A percentile compares a stretch with the other conserved stretches of the same genome.
Conservation (phyloP, 2,797 vertebrate species). For the Tapera naevia region DNA sequence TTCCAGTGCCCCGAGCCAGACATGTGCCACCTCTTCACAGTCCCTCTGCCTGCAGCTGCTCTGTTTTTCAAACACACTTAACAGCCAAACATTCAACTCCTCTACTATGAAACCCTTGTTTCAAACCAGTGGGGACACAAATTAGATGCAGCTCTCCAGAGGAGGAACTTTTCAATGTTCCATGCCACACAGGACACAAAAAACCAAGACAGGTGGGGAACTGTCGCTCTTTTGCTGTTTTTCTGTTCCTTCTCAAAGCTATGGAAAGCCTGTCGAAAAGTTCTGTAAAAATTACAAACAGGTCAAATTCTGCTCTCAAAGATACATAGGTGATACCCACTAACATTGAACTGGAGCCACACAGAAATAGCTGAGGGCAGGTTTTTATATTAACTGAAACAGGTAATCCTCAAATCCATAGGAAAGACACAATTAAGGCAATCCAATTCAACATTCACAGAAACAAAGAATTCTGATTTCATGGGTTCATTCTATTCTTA, state of each 20-base stretch:
- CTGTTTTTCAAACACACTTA: background rate
- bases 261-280: background rate
- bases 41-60: background rate
- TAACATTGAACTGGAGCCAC: background rate
- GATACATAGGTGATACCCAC: background rate
- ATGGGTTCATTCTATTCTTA: conserved; percentile 14
- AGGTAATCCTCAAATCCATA: background rate
- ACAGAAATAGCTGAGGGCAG: background rate
- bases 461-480: conserved; percentile 36
- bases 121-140: background rate
- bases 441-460: background rate
- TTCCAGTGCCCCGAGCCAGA: background rate
- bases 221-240: background rate
- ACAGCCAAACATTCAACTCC: background rate
- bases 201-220: background rate
- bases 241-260: background rate
- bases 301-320: background rate
- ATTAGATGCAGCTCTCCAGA: background rate
- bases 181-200: background rate
- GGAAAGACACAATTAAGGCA: background rate
- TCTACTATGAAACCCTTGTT: background rate
- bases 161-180: background rate
- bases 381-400: background rate
- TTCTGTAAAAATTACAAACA: background rate
- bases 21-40: background rate